Percentiles rank a stretch among this genome's conserved stretches.
phyloP scores from a whole-genome alignment of 2,888 invertebrate species.

The Tinea trinotella region DNA sequence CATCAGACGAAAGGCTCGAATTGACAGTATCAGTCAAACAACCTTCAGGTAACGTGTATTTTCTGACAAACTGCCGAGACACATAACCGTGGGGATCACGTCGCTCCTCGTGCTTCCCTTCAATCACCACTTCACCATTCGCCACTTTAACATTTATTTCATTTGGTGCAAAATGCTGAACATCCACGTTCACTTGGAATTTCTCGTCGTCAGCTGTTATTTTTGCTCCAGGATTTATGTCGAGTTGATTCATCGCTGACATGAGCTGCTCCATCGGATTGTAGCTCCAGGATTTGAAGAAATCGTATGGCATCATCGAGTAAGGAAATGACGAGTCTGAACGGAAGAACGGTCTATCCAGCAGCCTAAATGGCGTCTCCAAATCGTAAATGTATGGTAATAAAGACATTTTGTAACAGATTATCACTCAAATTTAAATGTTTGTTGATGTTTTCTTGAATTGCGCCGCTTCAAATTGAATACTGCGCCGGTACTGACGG shows the following conservation, averaged over 20 bases:
- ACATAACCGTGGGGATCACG: constrained; percentile 81
- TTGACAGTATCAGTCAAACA: constrained; percentile 80
- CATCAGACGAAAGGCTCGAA: constrained; percentile 83
- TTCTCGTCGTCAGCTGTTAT: constrained; percentile 65
- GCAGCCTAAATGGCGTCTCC: constrained; percentile 42
- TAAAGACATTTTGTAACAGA: constrained; percentile 45
- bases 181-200: constrained; percentile 81
- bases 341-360: constrained; percentile 49
- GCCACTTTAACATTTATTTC: constrained; percentile 83
- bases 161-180: constrained; percentile 82
- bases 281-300: constrained; percentile 32
- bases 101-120: constrained; percentile 85
- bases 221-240: constrained; percentile 39
- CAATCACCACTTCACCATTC: constrained; percentile 76
- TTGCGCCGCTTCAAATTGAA: neutral
- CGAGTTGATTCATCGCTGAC: constrained; percentile 46
- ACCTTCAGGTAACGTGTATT: constrained; percentile 80
- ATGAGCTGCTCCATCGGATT: constrained; percentile 46
- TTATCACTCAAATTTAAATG: constrained; percentile 10
- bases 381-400: constrained; percentile 42
- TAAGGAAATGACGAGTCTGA: constrained; percentile 33
- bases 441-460: neutral
- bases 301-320: constrained; percentile 29
- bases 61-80: constrained; percentile 80
- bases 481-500: neutral